Evolutionary conservation across 2,888 invertebrate species (phyloP).

Genomic region (Diarsia mendica): DNA sequence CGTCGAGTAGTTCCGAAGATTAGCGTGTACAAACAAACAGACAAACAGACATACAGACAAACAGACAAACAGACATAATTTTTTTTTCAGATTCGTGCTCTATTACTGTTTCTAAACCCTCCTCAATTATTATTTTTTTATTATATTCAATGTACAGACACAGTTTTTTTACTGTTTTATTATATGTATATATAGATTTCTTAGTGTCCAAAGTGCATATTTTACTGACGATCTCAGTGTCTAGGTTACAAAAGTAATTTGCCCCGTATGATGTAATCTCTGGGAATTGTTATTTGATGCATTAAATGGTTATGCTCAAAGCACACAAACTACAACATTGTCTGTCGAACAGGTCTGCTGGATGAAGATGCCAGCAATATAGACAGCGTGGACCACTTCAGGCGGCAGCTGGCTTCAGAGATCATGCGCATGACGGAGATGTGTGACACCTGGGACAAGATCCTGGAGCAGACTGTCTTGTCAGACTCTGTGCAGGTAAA

Average conservation of each 20-base stretch:
- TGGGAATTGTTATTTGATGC: neutral
- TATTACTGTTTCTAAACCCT: no score
- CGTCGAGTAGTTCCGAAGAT: no score
- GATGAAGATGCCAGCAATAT: slow-evolving; percentile 81
- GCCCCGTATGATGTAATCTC: neutral
- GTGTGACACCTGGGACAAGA: slow-evolving; percentile 89
- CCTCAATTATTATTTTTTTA: no score
- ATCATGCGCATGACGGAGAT: slow-evolving; percentile 86
- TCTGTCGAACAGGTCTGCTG: slow-evolving; percentile 74
- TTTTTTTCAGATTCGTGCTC: no score
- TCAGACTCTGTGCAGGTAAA: slow-evolving; percentile 89
- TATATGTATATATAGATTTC: no score
- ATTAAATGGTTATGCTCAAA: neutral
- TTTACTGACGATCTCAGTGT: neutral
- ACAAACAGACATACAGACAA: no score
- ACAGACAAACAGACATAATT: no score
- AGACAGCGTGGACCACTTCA: slow-evolving; percentile 81
- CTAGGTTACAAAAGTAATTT: no score
- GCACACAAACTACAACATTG: neutral
- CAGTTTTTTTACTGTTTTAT: no score
- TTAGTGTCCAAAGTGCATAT: neutral
- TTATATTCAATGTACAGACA: no score
- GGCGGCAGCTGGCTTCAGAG: slow-evolving; percentile 87
- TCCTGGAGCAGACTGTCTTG: slow-evolving; percentile 79
- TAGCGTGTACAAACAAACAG: no score